Evolutionary conservation across 2,113 vertebrate genomes (phyloP), one percentile per base, ranked within the genome.

Genomic region (Psettodes erumei): DNA sequence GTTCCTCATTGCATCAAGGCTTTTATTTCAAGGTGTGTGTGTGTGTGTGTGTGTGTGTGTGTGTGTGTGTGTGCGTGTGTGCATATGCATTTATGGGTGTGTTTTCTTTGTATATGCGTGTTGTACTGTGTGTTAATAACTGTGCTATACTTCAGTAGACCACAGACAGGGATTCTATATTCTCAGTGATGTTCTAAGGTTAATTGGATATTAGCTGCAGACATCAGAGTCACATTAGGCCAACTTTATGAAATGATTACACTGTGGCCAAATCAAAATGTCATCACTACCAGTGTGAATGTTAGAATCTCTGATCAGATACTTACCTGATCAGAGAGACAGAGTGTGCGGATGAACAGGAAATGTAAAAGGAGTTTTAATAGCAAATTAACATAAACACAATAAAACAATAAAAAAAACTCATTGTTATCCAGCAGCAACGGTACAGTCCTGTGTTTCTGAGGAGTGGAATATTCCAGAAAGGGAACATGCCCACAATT

Each of bases 161-260:
- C 66, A 64, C 79, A 65, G 51, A 53, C 42, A 51, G 43, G 21
- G 65, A 58, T 73, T 66, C 12, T 61, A 40, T 74, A 61, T 83
- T 61, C 71, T 84, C 75, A 58, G 28, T 15, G 38, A 64, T 61
- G 65, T 83, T 74, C 40, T 38, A 48, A 64, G 80, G 70, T 76
- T 83, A 89, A 87, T 83, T 82, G 75, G 79, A 64, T 80, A 75
- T 90, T 80, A 75, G 69, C 71, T 61, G 58, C 45, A 62, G 64
- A 75, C 64, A 54, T 75, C 50, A 76, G 28, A 71, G 55, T 80
- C 65, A 78, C 64, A 76, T 40, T 56, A 80, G 56, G 69, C 71
- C 65, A 43, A n/a, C 55, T 74, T 78, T 69, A 78, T 75, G 38
- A 51, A 59, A 64, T 42, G 59, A 81, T 72, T 81, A 63, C 65